phyloP scores from a whole-genome alignment of 1,140 invertebrate genomes.

The Drusus annulatus region DNA sequence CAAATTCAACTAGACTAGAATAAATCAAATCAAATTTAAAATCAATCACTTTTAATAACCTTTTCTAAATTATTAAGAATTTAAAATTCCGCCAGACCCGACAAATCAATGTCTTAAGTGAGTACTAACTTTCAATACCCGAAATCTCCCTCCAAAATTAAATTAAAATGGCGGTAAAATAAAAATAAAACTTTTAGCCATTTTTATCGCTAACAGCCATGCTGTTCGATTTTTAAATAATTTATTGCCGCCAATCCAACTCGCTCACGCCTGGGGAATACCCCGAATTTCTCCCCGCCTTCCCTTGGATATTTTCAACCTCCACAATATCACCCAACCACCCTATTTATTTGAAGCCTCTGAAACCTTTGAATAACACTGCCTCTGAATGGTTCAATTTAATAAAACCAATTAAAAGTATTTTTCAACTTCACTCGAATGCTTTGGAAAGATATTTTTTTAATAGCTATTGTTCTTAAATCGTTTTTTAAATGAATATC shows the following conservation, averaged over 20 bases:
- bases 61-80: neutral
- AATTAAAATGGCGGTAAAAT: slow-evolving; percentile 8
- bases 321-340: neutral
- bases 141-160: neutral
- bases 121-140: neutral
- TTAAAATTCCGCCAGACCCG: neutral
- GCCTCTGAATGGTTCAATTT: neutral
- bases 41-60: too few relatives aligned
- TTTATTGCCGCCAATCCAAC: slow-evolving; percentile 11
- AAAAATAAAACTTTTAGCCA: neutral
- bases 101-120: slow-evolving; percentile 6
- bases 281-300: neutral
- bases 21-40: too few relatives aligned
- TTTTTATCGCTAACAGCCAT: slow-evolving; percentile 20
- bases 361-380: neutral
- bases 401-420: neutral
- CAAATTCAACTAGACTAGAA: too few relatives aligned
- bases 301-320: too few relatives aligned
- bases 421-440: neutral
- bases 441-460: too few relatives aligned
- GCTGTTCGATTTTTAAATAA: slow-evolving; percentile 15
- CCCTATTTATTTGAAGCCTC: neutral
- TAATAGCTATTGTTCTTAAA: too few relatives aligned
- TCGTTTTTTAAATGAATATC: too few relatives aligned
- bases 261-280: neutral